Percentiles rank a stretch among this genome's conserved stretches.
Evolutionary conservation across 35 echinoderm and acorn worm genomes (phyloP).

Genomic region (Amphiura filiformis): DNA sequence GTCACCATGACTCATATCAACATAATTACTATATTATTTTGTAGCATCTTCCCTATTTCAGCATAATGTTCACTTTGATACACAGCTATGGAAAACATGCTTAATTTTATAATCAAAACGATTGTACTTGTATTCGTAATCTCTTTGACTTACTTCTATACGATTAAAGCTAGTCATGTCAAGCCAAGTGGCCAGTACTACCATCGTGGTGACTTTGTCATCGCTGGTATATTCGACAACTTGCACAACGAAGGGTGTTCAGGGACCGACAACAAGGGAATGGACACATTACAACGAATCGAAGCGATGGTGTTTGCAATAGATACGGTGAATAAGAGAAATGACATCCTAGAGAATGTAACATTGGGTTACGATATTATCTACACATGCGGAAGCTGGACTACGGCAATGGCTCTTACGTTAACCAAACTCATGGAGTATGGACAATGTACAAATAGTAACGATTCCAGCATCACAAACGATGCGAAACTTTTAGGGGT

Average conservation of each 20-base stretch:
- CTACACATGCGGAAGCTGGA: constrained; percentile 75
- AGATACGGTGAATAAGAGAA: constrained; percentile 63
- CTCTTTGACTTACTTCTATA: too few species aligned
- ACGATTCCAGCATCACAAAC: not conserved
- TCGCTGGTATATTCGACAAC: constrained; percentile 78
- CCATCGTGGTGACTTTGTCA: constrained; percentile 52
- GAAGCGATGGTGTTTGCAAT: constrained; percentile 93
- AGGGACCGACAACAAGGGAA: constrained; percentile 31
- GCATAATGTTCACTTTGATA: too few species aligned
- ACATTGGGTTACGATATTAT: constrained; percentile 90
- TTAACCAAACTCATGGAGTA: constrained; percentile 63
- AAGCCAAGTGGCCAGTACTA: constrained; percentile 40
- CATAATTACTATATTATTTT: too few species aligned
- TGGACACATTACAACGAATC: constrained; percentile 52
- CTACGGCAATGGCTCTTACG: constrained; percentile 53
- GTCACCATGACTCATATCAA: too few species aligned
- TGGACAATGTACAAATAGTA: constrained; percentile 9
- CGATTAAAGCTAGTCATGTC: not conserved
- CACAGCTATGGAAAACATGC: too few species aligned
- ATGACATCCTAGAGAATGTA: constrained; percentile 61
- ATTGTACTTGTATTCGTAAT: too few species aligned
- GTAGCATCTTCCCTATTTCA: too few species aligned
- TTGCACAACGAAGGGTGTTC: constrained; percentile 65
- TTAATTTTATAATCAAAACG: too few species aligned
- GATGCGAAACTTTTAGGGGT: constrained; percentile 51